phyloP scores from a whole-genome alignment of 2,113 vertebrate genomes.

The Propithecus coquereli region DNA sequence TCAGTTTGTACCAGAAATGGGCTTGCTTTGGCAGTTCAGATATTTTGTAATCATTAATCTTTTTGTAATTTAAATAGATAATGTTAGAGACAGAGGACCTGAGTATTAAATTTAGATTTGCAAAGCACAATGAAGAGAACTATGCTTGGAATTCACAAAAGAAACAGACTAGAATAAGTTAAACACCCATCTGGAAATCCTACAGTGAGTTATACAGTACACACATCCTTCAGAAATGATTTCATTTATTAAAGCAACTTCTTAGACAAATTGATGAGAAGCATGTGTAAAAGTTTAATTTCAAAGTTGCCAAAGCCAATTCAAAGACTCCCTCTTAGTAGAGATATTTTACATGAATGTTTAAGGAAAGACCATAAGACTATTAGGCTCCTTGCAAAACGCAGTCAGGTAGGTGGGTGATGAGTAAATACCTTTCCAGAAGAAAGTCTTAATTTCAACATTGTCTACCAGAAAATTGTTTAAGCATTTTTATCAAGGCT shows the following conservation, averaged over 20 bases:
- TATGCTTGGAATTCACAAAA: neutral
- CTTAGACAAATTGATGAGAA: conserved; percentile 8
- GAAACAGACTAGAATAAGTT: neutral
- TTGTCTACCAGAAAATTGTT: neutral
- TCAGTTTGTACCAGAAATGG: conserved; percentile 9
- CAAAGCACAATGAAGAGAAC: neutral
- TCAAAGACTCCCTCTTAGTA: neutral
- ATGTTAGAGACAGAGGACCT: neutral
- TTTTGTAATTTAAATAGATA: neutral
- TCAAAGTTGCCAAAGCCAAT: neutral
- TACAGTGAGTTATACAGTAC: neutral
- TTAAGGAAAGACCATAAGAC: neutral
- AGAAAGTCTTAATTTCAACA: conserved; percentile 22
- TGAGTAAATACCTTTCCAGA: neutral
- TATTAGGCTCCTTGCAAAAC: neutral
- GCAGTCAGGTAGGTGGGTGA: neutral
- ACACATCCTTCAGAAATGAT: neutral
- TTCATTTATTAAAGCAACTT: neutral
- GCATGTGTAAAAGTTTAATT: neutral
- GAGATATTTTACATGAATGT: neutral
- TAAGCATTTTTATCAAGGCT: conserved; percentile 7
- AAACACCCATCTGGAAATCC: neutral
- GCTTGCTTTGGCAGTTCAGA: neutral
- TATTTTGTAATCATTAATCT: conserved; percentile 27
- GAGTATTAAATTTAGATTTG: neutral